Evolutionary conservation across 1,140 invertebrate genomes (phyloP).

Genomic region (Gerris buenoi): DNA sequence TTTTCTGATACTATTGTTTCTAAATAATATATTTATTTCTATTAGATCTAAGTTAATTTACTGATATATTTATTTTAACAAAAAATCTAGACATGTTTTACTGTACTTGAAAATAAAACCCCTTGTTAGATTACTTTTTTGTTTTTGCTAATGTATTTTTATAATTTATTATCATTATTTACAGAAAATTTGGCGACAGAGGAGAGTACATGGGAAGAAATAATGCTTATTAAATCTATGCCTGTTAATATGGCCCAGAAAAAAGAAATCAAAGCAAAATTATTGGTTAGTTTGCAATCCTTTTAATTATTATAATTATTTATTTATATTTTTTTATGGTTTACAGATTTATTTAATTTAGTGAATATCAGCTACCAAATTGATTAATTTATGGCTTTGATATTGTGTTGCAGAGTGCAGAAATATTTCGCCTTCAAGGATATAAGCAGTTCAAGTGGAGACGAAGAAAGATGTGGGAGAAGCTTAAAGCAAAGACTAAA

Average conservation of each 20-base stretch:
- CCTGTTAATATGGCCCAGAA: constrained; percentile 68
- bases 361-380: no score
- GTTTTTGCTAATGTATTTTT: no score
- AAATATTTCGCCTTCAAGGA: constrained; percentile 59
- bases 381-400: no score
- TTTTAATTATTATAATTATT: no score
- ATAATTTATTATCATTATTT: constrained; percentile 13
- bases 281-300: constrained; percentile 61
- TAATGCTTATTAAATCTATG: constrained; percentile 69
- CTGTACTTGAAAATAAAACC: no score
- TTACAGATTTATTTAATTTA: not conserved
- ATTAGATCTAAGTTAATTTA: no score
- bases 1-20: no score
- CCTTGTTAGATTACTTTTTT: no score
- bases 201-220: constrained; percentile 68
- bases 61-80: no score
- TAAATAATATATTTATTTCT: no score
- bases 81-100: no score
- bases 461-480: constrained; percentile 50
- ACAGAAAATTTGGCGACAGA: constrained; percentile 63
- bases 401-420: constrained; percentile 42
- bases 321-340: no score
- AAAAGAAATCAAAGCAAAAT: constrained; percentile 54
- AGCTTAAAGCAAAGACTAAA: constrained; percentile 36
- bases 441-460: constrained; percentile 62